phyloP scores from a whole-genome alignment of 2,797 vertebrate species.

The Chiroxiphia lanceolata region DNA sequence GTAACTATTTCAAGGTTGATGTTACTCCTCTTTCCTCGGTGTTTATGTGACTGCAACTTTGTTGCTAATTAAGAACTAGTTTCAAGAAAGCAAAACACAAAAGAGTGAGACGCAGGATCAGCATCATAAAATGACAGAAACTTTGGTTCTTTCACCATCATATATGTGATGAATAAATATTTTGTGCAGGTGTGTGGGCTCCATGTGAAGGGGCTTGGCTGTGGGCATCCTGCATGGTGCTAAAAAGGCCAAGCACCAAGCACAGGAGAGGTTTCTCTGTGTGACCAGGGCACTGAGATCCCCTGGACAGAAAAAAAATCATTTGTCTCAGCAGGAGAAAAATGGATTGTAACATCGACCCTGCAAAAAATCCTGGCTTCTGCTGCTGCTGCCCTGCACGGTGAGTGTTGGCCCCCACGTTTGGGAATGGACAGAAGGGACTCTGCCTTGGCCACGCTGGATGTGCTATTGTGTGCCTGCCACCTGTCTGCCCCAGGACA shows the following conservation, averaged over 20 bases:
- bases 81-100: neutral
- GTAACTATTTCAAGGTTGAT: neutral
- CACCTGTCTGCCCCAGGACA: neutral
- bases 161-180: neutral
- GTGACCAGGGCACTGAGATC: neutral
- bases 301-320: neutral
- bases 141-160: neutral
- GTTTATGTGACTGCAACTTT: neutral
- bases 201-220: fast-evolving
- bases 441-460: neutral
- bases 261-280: neutral
- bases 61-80: neutral
- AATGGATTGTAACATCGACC: neutral
- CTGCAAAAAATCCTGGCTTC: neutral
- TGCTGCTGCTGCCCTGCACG: fast-evolving
- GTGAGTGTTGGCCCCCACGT: fast-evolving
- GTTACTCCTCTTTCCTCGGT: neutral
- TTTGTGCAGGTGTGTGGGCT: neutral
- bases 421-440: neutral
- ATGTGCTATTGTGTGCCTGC: neutral
- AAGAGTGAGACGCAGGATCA: neutral
- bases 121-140: neutral
- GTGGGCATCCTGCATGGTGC: fast-evolving
- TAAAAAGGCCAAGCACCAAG: neutral
- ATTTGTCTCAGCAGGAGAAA: neutral